Percentiles rank a stretch among this genome's conserved stretches.
Conservation (phyloP, 2,888 invertebrate species). For the Drosophila greeni region DNA sequence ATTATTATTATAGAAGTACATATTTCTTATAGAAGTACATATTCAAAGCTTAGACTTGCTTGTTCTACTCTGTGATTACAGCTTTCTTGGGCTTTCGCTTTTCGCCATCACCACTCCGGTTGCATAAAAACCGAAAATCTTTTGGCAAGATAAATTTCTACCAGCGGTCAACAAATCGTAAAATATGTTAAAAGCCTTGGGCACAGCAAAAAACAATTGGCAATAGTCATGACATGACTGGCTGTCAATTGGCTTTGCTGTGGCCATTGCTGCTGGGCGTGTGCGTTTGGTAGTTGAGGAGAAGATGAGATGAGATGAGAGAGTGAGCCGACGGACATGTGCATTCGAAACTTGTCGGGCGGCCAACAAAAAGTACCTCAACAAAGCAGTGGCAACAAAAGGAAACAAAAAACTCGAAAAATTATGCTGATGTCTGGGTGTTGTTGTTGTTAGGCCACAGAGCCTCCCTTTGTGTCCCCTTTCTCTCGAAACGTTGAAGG, state of each 20-base stretch:
- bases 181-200: constrained; percentile 69
- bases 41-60: no score
- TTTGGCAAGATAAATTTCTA: constrained; percentile 55
- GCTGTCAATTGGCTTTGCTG: constrained; percentile 51
- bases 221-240: constrained; percentile 53
- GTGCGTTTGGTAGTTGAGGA: constrained; percentile 58
- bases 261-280: constrained; percentile 59
- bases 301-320: constrained; percentile 23
- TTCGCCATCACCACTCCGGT: constrained; percentile 53
- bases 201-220: constrained; percentile 54
- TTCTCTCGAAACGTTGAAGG: constrained; percentile 44
- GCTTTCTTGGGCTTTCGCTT: constrained; percentile 28
- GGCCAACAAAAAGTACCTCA: constrained; percentile 39
- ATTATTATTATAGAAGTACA: no score
- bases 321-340: constrained; percentile 40
- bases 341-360: constrained; percentile 59
- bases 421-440: constrained; percentile 34
- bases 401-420: constrained; percentile 29
- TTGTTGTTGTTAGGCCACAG: constrained; percentile 25
- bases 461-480: constrained; percentile 30
- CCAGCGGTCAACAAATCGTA: constrained; percentile 49
- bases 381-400: constrained; percentile 42
- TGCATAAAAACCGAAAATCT: constrained; percentile 56
- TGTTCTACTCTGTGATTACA: neutral
- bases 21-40: no score